Evolutionary conservation across 2,888 invertebrate species (phyloP).

Genomic region (Myopa tessellatipennis): DNA sequence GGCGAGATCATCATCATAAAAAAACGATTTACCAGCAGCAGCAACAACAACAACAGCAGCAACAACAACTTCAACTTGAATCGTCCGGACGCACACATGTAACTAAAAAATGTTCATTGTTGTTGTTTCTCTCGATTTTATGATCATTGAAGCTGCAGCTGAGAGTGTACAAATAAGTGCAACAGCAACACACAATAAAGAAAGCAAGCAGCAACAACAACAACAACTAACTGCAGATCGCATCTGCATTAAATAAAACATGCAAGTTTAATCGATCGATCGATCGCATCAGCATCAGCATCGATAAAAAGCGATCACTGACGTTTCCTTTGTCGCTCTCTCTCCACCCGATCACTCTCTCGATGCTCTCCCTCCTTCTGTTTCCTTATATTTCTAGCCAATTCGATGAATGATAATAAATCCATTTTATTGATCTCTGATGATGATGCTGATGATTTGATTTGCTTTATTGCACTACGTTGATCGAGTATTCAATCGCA

Average conservation of each 20-base stretch:
- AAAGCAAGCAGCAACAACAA: background rate
- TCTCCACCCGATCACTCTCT: background rate
- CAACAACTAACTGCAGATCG: background rate
- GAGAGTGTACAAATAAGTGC: slow-evolving; percentile 6
- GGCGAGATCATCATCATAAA: slow-evolving; percentile 47
- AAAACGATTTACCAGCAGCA: slow-evolving; percentile 32
- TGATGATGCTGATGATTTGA: slow-evolving; percentile 29
- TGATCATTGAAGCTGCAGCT: slow-evolving; percentile 45
- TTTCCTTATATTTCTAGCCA: background rate
- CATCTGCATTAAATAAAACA: background rate
- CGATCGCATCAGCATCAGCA: background rate
- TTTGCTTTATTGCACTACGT: background rate
- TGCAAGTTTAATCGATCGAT: slow-evolving; percentile 35
- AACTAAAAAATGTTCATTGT: slow-evolving; percentile 10
- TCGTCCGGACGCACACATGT: background rate
- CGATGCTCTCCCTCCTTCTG: slow-evolving; percentile 15
- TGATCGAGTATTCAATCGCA: slow-evolving; percentile 28
- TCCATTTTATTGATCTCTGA: slow-evolving; percentile 56
- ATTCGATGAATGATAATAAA: slow-evolving; percentile 49
- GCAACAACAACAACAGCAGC: slow-evolving; percentile 37
- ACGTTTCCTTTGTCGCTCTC: background rate
- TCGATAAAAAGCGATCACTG: background rate
- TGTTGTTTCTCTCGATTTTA: slow-evolving; percentile 38
- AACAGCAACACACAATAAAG: background rate
- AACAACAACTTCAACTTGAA: slow-evolving; percentile 35